Percentiles rank a stretch among this genome's conserved stretches.
Evolutionary conservation across 2,113 vertebrate genomes (phyloP).

Genomic region (Tretioscincus oriximinensis): DNA sequence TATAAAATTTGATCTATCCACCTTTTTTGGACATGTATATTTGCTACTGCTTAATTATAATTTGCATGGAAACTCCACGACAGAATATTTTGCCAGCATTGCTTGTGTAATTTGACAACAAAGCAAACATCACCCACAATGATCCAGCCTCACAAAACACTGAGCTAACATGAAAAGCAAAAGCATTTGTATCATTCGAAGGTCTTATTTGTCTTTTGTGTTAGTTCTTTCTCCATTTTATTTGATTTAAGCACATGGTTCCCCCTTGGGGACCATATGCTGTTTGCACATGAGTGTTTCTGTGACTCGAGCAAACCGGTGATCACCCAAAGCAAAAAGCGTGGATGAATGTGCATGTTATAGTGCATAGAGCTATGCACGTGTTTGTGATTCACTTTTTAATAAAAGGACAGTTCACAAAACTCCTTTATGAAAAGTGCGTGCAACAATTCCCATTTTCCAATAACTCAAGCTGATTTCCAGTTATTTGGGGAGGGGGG

Average conservation of each 20-base stretch:
- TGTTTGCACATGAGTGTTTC: constrained; percentile 4
- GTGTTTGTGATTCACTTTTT: background rate
- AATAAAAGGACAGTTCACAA: background rate
- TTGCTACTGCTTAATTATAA: background rate
- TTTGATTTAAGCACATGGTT: constrained; percentile 62
- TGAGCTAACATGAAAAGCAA: constrained; percentile 41
- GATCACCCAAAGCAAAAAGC: background rate
- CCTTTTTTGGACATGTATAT: background rate
- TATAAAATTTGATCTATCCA: background rate
- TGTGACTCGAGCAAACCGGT: constrained; percentile 5
- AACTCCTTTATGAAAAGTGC: background rate
- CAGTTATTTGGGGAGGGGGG: background rate
- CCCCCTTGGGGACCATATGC: constrained; percentile 42
- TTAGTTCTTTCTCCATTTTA: constrained; percentile 58
- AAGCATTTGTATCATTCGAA: constrained; percentile 53
- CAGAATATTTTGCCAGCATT: background rate
- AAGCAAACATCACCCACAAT: background rate
- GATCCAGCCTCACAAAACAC: background rate
- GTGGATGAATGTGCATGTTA: too few relatives aligned
- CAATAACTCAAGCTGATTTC: background rate
- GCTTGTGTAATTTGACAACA: background rate
- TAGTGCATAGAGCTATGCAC: background rate
- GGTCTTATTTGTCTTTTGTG: constrained; percentile 55
- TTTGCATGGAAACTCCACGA: constrained; percentile 5
- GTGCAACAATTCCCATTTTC: background rate